Base-by-base conservation (phyloP, 2,113 vertebrate genomes). In the Acrocephalus kingi region DNA sequence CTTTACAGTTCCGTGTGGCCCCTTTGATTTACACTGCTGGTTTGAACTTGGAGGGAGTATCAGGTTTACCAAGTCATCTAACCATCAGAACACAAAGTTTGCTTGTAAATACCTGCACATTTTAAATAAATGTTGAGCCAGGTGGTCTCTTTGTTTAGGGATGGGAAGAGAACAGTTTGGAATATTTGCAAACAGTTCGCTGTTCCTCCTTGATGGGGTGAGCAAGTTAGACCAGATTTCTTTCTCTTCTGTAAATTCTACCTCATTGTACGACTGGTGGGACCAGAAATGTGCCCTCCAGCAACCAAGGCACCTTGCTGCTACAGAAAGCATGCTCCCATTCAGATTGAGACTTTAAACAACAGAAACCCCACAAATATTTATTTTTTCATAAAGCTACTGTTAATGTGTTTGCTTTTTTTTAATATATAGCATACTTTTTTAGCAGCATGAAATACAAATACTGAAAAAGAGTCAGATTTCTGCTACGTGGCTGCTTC, bases 31-130 rank as follows among this genome's bases (percentile, higher is more conserved):
- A 74, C 51, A 12, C 25, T 49, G 73, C 33, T 71, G 82, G 61
- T 68, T 84, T 93, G 72, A 88, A 78, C 91, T 89, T 73, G 18
- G 72, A 81, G 52, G 54, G 59, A 68, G 62, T 83, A 91, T 95
- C 87, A 59, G 55, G 45, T 95, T 93, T 91, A 75, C 73, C 19
- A 28, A 87, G 39, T 56, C 75, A 23, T 71, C 72, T 68, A 83
- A 55, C 59, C 41, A 19, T 66, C 4, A 4, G 77, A 93, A 52
- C 43, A 33, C 25, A 31, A 13, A 25, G 69, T 91, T 90, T 92
- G 61, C 94, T 92, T 96, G 92, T 97, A 95, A 96, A 95, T 95
- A 96, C 95, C 85, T 94, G 86, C 63, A 64, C 49, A 33, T 94
- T 94, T 94, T 79, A 92, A 89, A 92, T 59, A 80, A 85, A 74